Percentiles rank a stretch among this genome's conserved stretches.
Evolutionary conservation across 2,113 vertebrate genomes (phyloP).

Genomic region (Marcusenius ussheri): DNA sequence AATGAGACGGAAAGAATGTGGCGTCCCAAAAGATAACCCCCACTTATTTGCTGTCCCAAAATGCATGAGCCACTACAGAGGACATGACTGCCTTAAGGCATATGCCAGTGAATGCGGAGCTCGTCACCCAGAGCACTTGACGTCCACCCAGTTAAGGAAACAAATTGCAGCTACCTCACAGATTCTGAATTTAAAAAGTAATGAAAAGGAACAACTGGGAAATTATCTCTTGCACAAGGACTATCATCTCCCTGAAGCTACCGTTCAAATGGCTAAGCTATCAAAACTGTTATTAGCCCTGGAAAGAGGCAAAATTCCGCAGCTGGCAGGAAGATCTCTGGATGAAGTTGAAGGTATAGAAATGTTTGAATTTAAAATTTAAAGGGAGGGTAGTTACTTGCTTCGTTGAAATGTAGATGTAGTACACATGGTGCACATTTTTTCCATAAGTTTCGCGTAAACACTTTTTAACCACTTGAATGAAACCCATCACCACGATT

Average conservation of each 20-base stretch:
- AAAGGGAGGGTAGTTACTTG: background rate
- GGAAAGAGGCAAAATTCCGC: background rate
- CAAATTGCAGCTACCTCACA: conserved; percentile 17
- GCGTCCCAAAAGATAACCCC: background rate
- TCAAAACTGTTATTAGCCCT: background rate
- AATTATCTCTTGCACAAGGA: conserved; percentile 25
- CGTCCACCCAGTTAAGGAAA: conserved; percentile 25
- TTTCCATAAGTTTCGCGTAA: background rate
- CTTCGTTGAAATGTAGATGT: background rate
- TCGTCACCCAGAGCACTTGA: background rate
- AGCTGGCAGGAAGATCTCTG: background rate
- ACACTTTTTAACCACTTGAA: background rate
- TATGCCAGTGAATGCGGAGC: background rate
- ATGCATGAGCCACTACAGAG: background rate
- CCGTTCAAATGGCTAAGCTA: background rate
- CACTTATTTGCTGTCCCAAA: background rate
- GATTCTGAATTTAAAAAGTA: conserved; percentile 22
- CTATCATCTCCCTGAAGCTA: background rate
- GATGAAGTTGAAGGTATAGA: conserved; percentile 8
- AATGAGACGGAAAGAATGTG: background rate
- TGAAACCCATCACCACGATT: background rate
- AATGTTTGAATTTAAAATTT: background rate
- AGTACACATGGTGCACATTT: background rate
- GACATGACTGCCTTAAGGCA: background rate
- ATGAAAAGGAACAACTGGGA: conserved; percentile 25